phyloP scores from a whole-genome alignment of 2,888 invertebrate genomes.

The Ceriagrion tenellum region DNA sequence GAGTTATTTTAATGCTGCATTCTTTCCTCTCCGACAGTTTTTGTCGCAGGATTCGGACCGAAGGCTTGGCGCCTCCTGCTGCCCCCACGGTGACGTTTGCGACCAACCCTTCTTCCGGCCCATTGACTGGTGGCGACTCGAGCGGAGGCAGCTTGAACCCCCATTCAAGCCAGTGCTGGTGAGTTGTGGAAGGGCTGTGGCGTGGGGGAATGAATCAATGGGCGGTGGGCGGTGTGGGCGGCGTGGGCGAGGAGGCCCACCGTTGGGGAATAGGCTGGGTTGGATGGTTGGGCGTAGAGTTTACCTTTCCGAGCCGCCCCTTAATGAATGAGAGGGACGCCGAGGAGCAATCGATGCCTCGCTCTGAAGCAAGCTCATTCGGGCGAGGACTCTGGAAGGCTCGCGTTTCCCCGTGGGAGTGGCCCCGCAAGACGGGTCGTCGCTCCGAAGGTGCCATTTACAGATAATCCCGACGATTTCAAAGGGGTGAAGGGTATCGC shows the following conservation, averaged over 20 bases:
- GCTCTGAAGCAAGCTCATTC: no score
- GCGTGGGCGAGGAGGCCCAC: no score
- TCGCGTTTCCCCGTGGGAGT: no score
- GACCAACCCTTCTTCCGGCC: conserved; percentile 95
- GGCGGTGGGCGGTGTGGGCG: not conserved
- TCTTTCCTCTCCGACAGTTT: conserved; percentile 80
- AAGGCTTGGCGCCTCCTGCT: conserved; percentile 92
- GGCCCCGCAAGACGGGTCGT: no score
- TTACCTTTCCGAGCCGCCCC: no score
- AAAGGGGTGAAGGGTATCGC: no score
- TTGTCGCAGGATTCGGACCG: conserved; percentile 95
- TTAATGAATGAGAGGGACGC: no score
- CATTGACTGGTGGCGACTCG: conserved; percentile 94
- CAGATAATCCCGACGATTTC: no score
- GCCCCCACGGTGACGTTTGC: conserved; percentile 92
- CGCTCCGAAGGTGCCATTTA: no score
- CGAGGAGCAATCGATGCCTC: no score
- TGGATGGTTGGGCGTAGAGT: not conserved
- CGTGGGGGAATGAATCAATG: not conserved
- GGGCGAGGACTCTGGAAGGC: no score
- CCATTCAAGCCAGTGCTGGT: conserved; percentile 98
- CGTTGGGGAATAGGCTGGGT: no score
- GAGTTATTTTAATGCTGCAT: not conserved
- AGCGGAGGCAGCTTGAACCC: conserved; percentile 91
- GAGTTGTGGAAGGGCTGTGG: conserved; percentile 76